Base-by-base conservation (phyloP, 2,797 vertebrate genomes). In the Acanthopagrus latus region DNA sequence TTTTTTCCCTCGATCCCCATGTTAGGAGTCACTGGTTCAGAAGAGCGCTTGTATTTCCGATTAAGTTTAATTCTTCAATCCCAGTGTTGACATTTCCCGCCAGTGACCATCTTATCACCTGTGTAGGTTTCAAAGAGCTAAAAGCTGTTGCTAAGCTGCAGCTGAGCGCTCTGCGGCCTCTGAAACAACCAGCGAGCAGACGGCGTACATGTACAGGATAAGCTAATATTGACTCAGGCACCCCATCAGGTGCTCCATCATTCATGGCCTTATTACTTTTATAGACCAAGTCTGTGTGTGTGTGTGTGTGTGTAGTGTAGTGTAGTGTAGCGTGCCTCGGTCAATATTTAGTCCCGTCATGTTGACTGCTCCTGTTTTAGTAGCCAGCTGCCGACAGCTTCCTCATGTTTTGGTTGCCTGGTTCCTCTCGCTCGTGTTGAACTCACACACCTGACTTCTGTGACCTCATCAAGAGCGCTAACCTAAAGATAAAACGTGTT, bases 191-290 rank as follows among this genome's bases (percentile, higher is more conserved):
- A 60, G 44, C 65, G 20, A 17, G 3, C n/a, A 50, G 18, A 47
- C 41, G 50, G 25, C 70, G 33, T 7, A n/a, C 48, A 58, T 20
- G 27, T 12, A 55, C 38, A 23, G 60, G 38, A 84, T 4, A n/a
- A 60, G 55, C 62, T 80, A 84, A 87, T 87, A 86, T 87, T 82
- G 81, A 82, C 50, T 73, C 50, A 63, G 68, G 68, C 68, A 64
- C 7, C 56, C 7, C 41, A 33, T 76, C 64, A 79, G 62, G 52
- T 64, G 75, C 44, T 65, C 47, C 54, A 77, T 75, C 71, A 69
- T 64, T 64, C 81, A 73, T 29, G 25, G 67, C 16, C 21, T 16
- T 12, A 29, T 71, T 63, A 81, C 65, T 58, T 43, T 80, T 57
- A 67, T 27, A 77, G 72, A 74, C 20, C 16, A 3, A 33, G 21